Conservation (phyloP, 2,888 invertebrate genomes). For the Thysanoteuthis rhombus region DNA sequence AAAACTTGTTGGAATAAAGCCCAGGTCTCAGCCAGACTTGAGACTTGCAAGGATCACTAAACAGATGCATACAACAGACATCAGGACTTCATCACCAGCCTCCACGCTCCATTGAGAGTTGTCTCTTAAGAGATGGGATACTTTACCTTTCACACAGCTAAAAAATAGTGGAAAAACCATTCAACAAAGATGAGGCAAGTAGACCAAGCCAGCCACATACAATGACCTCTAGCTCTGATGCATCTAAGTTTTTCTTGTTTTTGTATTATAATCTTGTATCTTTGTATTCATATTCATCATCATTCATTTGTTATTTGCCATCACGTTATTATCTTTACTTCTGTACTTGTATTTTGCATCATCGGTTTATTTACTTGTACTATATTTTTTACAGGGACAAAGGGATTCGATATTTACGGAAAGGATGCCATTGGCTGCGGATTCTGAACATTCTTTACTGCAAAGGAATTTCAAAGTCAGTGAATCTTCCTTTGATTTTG, state of each 20-base stretch:
- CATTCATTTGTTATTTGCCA: not conserved
- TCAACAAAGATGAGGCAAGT: too few relatives aligned
- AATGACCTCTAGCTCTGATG: not conserved
- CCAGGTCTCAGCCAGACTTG: too few relatives aligned
- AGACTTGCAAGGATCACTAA: too few relatives aligned
- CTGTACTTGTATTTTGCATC: not conserved
- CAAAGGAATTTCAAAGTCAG: constrained; percentile 65
- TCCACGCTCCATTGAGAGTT: too few relatives aligned
- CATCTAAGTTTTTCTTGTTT: not conserved
- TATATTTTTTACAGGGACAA: constrained; percentile 61
- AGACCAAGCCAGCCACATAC: not conserved
- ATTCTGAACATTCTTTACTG: constrained; percentile 63
- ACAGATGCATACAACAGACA: too few relatives aligned
- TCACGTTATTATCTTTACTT: not conserved
- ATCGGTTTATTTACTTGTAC: not conserved
- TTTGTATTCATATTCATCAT: not conserved
- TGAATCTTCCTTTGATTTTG: constrained; percentile 27
- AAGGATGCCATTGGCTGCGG: constrained; percentile 65
- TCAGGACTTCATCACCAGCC: too few relatives aligned
- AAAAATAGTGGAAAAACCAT: too few relatives aligned
- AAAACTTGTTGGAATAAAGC: too few relatives aligned
- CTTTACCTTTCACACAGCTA: too few relatives aligned
- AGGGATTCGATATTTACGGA: constrained; percentile 64
- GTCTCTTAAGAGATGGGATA: too few relatives aligned
- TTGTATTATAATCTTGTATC: not conserved